Conservation (phyloP, 2,888 invertebrate species). For the Sinodicranocentrus sp. region DNA sequence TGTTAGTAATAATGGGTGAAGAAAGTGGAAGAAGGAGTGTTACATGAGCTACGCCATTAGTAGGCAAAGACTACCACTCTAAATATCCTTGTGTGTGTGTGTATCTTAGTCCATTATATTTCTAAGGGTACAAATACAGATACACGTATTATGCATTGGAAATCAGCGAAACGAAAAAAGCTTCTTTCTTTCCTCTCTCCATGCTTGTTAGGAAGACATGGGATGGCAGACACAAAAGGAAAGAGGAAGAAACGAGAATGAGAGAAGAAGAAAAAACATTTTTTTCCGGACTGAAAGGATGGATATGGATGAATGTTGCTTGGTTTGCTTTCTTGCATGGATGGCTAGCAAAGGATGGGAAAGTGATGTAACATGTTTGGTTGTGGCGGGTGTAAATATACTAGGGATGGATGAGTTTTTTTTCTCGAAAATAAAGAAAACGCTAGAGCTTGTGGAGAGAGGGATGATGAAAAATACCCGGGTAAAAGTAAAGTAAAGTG, state of each 20-base stretch:
- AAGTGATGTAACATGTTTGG: constrained; percentile 67
- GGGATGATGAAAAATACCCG: constrained; percentile 72
- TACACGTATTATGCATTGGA: constrained; percentile 49
- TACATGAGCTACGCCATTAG: background rate
- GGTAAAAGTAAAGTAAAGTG: constrained; percentile 70
- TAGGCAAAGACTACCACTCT: background rate
- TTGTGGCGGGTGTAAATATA: constrained; percentile 65
- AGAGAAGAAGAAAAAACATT: constrained; percentile 26
- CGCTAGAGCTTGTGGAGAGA: constrained; percentile 41
- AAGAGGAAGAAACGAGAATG: constrained; percentile 26
- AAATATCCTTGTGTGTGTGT: no score
- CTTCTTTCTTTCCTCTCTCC: background rate
- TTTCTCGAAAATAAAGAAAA: constrained; percentile 48
- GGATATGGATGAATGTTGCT: constrained; percentile 62
- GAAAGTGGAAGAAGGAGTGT: background rate
- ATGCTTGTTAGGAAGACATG: constrained; percentile 1
- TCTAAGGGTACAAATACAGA: background rate
- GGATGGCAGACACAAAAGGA: constrained; percentile 40
- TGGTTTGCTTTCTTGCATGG: constrained; percentile 61
- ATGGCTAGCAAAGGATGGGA: constrained; percentile 63
- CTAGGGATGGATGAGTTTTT: constrained; percentile 45
- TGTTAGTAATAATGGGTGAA: background rate
- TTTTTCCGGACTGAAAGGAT: constrained; percentile 57
- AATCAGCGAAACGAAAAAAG: constrained; percentile 40
- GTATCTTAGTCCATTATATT: no score